These are phyloP conservation scores for Alosa alosa DNA, from an alignment of 2,113 vertebrate genomes.

Conservation along the genomic window DNA sequence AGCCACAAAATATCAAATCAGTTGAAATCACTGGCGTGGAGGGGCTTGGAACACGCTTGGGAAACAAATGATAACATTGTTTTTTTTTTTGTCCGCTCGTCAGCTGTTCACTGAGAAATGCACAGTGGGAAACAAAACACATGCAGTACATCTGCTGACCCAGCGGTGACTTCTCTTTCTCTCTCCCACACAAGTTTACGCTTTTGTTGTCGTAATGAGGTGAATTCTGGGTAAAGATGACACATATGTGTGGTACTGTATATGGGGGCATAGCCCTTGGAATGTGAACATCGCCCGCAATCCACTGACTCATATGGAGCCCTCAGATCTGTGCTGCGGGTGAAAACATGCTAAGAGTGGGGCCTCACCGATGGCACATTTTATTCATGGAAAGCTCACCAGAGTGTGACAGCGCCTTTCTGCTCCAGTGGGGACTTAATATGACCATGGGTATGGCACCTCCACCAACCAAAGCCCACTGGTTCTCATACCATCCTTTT, in stretches of 20 bases:
- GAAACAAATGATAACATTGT: neutral
- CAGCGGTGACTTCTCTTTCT: neutral
- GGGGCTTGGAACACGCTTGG: neutral
- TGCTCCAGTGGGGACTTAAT: conserved; percentile 79
- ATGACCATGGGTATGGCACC: conserved; percentile 69
- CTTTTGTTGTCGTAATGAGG: conserved; percentile 1
- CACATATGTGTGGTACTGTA: neutral
- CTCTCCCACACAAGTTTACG: neutral
- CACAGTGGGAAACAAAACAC: neutral
- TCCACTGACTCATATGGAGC: conserved; percentile 11
- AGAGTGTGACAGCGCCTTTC: conserved; percentile 75
- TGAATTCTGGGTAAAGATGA: neutral
- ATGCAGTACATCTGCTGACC: conserved; percentile 15
- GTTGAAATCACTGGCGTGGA: neutral
- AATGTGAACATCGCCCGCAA: neutral
- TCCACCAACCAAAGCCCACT: conserved; percentile 44
- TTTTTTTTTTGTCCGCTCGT: neutral
- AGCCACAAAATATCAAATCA: neutral
- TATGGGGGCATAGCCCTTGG: neutral
- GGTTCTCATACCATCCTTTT: conserved; percentile 67
- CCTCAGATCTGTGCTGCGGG: conserved; percentile 15
- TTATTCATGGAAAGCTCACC: conserved; percentile 36
- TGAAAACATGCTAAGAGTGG: conserved; percentile 33
- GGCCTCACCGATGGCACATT: conserved; percentile 22
- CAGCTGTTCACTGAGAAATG: neutral